These are phyloP conservation scores for Pseudonaja textilis DNA, from an alignment of 2,113 vertebrate genomes.

Conservation along the genomic window DNA sequence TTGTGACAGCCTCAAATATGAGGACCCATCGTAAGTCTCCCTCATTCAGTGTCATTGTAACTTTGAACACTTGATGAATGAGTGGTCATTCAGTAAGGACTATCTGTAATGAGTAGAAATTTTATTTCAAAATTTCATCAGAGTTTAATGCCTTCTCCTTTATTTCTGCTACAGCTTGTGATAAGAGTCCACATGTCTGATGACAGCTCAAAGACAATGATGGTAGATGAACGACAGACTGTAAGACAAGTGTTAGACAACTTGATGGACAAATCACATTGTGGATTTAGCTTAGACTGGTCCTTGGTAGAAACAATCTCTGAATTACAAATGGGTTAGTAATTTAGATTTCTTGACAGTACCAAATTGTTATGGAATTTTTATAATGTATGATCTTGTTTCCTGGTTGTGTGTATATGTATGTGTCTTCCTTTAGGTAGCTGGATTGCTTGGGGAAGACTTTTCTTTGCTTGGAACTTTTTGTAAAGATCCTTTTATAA, in stretches of 20 bases:
- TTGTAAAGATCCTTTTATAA: neutral
- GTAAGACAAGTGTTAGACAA: conserved; percentile 96
- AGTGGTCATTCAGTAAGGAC: neutral
- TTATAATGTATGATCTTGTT: conserved; percentile 10
- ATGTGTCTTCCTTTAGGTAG: neutral
- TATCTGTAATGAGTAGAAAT: neutral
- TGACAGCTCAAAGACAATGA: conserved; percentile 99
- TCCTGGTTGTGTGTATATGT: neutral
- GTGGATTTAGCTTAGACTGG: conserved; percentile 95
- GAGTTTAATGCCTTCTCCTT: neutral
- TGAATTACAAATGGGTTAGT: conserved; percentile 96
- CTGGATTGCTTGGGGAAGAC: neutral
- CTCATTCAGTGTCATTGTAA: neutral
- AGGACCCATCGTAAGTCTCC: neutral
- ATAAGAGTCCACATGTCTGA: conserved; percentile 98
- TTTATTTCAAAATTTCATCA: neutral
- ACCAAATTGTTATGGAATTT: conserved; percentile 13
- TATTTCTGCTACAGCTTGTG: conserved; percentile 78
- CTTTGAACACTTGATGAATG: neutral
- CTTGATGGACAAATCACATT: conserved; percentile 96
- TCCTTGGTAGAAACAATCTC: conserved; percentile 92
- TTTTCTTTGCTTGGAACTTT: neutral
- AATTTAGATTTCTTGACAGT: conserved; percentile 27
- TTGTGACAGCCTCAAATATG: neutral
- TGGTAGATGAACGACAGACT: conserved; percentile 97